Percentiles rank a stretch among this genome's conserved stretches.
Conservation (phyloP, 1,140 invertebrate genomes). For the Bombus ignitus region DNA sequence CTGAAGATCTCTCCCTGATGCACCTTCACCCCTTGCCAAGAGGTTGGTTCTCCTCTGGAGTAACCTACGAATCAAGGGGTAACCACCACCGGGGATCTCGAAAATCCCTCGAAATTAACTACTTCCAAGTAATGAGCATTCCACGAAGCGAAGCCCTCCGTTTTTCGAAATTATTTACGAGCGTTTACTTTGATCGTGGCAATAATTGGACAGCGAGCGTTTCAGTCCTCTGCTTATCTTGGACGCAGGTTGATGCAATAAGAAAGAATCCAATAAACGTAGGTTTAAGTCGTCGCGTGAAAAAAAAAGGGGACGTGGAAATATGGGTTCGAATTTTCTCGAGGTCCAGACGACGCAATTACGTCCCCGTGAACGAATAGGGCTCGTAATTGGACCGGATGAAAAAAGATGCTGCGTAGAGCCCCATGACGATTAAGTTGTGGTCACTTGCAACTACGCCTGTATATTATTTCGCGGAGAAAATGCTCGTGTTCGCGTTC, state of each 20-base stretch:
- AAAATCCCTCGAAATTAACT: background rate
- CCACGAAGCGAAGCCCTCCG: too few relatives aligned
- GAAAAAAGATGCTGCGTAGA: conserved; percentile 33
- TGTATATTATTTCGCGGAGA: background rate
- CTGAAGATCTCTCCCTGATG: background rate
- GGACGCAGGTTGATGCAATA: too few relatives aligned
- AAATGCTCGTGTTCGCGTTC: background rate
- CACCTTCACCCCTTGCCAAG: background rate
- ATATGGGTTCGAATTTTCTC: conserved; percentile 17
- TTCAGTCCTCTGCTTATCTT: background rate
- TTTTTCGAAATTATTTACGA: background rate
- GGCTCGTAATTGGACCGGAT: conserved; percentile 26
- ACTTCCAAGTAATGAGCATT: background rate
- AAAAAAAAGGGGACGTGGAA: background rate
- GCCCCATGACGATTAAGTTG: conserved; percentile 48
- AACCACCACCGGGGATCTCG: background rate
- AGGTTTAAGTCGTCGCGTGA: background rate
- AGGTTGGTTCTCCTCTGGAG: background rate
- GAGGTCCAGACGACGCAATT: conserved; percentile 11
- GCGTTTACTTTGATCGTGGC: too few relatives aligned
- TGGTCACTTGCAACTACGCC: conserved; percentile 40
- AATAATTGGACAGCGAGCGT: too few relatives aligned
- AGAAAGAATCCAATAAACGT: background rate
- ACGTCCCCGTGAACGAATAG: background rate
- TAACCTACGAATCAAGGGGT: background rate